phyloP scores from a whole-genome alignment of 2,888 invertebrate species.

The Cepaea hortensis region DNA sequence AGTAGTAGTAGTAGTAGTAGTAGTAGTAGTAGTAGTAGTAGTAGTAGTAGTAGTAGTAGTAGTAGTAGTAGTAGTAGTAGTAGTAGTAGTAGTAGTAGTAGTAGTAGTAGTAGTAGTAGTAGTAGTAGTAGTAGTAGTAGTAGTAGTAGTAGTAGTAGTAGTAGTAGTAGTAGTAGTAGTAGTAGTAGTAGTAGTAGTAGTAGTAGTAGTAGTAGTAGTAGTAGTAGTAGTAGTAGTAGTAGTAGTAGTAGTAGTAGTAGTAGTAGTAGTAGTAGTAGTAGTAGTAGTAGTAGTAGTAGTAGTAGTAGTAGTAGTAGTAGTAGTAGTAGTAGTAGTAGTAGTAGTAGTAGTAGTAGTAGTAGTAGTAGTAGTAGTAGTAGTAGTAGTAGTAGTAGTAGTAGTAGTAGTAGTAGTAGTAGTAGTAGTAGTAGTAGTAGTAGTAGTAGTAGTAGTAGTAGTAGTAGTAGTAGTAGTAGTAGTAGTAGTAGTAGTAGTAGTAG shows the following conservation, averaged over 20 bases:
- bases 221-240: conserved; percentile 47
- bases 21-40: conserved; percentile 51
- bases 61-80: background rate
- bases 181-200: conserved; percentile 25
- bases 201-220: conserved; percentile 30
- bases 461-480: conserved; percentile 45
- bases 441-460: conserved; percentile 48
- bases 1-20: conserved; percentile 49
- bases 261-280: conserved; percentile 40
- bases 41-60: conserved; percentile 20
- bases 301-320: conserved; percentile 43
- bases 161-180: conserved; percentile 23
- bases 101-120: conserved; percentile 38
- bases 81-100: background rate
- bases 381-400: conserved; percentile 46
- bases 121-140: background rate
- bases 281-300: conserved; percentile 49
- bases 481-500: conserved; percentile 43
- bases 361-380: conserved; percentile 40
- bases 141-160: conserved; percentile 24
- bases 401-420: conserved; percentile 48
- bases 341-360: conserved; percentile 49
- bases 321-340: conserved; percentile 43
- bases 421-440: conserved; percentile 38
- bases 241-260: conserved; percentile 47